These are phyloP conservation scores for Myotis yumanensis DNA, from an alignment of 2,113 vertebrate genomes.

Conservation along the genomic window DNA sequence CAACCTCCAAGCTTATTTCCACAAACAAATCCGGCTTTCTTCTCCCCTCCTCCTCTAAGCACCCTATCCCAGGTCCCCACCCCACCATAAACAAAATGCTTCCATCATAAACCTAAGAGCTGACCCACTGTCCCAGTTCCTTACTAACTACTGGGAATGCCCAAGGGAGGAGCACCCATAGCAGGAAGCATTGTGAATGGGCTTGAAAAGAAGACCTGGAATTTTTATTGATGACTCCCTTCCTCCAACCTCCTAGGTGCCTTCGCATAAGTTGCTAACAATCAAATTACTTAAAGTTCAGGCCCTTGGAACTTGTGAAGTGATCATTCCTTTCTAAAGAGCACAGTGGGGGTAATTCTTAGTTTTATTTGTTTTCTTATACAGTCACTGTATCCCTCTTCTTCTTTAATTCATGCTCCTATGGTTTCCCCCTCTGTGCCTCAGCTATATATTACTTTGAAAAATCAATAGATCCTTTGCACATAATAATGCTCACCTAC, in stretches of 20 bases:
- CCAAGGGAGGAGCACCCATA: neutral
- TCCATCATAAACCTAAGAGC: neutral
- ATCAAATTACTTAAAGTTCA: constrained; percentile 53
- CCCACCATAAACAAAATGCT: neutral
- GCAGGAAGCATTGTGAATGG: neutral
- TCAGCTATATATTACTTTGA: constrained; percentile 63
- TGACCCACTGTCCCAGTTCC: neutral
- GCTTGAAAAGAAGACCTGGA: neutral
- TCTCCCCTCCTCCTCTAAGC: neutral
- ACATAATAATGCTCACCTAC: constrained; percentile 75
- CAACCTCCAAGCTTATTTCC: constrained; percentile 49
- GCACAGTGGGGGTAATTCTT: constrained; percentile 24
- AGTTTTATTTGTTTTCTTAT: constrained; percentile 67
- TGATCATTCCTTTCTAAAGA: constrained; percentile 56
- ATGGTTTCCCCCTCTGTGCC: constrained; percentile 43
- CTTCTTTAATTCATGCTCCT: constrained; percentile 57
- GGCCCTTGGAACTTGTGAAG: constrained; percentile 25
- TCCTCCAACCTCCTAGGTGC: neutral
- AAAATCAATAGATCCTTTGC: constrained; percentile 78
- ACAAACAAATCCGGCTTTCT: neutral
- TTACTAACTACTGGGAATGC: neutral
- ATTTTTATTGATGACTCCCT: neutral
- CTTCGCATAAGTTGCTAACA: constrained; percentile 21
- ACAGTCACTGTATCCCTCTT: constrained; percentile 20
- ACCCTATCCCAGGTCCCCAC: rapidly evolving